phyloP scores from a whole-genome alignment of 1,140 invertebrate genomes.

The Bathynomus jamesi region DNA sequence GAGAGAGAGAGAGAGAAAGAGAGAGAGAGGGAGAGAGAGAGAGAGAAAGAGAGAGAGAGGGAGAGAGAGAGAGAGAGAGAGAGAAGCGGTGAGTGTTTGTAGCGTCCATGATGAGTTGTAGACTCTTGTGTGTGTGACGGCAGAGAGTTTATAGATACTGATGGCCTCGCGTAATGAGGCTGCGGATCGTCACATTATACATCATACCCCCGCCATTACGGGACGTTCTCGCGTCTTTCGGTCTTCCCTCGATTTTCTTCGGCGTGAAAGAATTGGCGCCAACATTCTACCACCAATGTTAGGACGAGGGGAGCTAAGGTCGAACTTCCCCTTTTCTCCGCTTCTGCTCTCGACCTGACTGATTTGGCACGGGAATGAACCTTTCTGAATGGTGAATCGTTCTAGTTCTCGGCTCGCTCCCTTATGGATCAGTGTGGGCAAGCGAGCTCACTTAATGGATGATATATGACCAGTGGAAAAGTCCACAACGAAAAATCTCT shows the following conservation, averaged over 20 bases:
- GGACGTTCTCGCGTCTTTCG: conserved; percentile 8
- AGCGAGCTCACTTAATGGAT: conserved; percentile 34
- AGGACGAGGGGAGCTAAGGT: neutral
- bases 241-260: neutral
- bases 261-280: neutral
- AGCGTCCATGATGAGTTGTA: conserved; percentile 23
- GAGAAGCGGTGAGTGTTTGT: conserved; percentile 1
- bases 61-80: neutral
- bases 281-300: neutral
- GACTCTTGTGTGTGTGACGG: conserved; percentile 28
- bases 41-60: too few relatives aligned
- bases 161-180: conserved; percentile 28
- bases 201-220: conserved; percentile 23
- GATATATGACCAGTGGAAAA: conserved; percentile 34
- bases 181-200: conserved; percentile 31
- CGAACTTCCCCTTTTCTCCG: neutral
- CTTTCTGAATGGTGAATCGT: conserved; percentile 10
- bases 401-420: conserved; percentile 12
- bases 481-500: conserved; percentile 29
- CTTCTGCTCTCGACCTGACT: neutral
- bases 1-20: neutral
- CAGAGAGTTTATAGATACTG: conserved; percentile 29
- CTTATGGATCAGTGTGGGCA: conserved; percentile 34
- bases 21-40: neutral
- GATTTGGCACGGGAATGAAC: conserved; percentile 17